phyloP scores from a whole-genome alignment of 37 sponge, comb jelly and placozoan genomes.

The Dysidea cf. avara region DNA sequence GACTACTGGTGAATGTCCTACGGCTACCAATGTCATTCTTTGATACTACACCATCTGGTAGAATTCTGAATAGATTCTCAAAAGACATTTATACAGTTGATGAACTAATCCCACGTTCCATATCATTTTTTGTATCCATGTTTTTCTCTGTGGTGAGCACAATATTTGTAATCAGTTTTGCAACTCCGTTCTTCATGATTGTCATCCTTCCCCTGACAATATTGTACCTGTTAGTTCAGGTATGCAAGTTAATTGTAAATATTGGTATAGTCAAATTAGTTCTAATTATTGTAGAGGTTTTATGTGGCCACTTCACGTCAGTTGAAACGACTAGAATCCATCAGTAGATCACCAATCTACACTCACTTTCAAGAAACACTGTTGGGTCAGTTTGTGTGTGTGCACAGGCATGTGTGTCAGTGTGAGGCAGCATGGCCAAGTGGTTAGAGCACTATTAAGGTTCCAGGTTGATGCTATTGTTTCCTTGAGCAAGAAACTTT shows the following conservation, averaged over 20 bases:
- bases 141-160: constrained; percentile 64
- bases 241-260: constrained; percentile 7
- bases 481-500: too few species aligned
- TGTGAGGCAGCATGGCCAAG: constrained; percentile 17
- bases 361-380: constrained; percentile 93
- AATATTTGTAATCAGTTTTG: constrained; percentile 70
- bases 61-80: constrained; percentile 93
- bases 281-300: constrained; percentile 60
- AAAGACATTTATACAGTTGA: constrained; percentile 94
- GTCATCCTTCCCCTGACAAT: constrained; percentile 82
- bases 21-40: constrained; percentile 96
- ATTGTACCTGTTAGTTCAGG: constrained; percentile 81
- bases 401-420: constrained; percentile 18
- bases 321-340: constrained; percentile 91
- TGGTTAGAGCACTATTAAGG: too few species aligned
- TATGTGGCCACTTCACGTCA: constrained; percentile 96
- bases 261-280: too few species aligned
- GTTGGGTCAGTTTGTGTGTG: constrained; percentile 4
- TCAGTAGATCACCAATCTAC: constrained; percentile 96
- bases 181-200: constrained; percentile 77
- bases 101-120: constrained; percentile 72
- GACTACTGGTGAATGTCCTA: constrained; percentile 69
- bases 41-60: constrained; percentile 95
- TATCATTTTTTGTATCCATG: constrained; percentile 51
- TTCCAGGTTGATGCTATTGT: not conserved